Percentiles rank a stretch among this genome's conserved stretches.
Evolutionary conservation across 2,797 vertebrate species (phyloP).

Genomic region (Hephaestus fuliginosus): DNA sequence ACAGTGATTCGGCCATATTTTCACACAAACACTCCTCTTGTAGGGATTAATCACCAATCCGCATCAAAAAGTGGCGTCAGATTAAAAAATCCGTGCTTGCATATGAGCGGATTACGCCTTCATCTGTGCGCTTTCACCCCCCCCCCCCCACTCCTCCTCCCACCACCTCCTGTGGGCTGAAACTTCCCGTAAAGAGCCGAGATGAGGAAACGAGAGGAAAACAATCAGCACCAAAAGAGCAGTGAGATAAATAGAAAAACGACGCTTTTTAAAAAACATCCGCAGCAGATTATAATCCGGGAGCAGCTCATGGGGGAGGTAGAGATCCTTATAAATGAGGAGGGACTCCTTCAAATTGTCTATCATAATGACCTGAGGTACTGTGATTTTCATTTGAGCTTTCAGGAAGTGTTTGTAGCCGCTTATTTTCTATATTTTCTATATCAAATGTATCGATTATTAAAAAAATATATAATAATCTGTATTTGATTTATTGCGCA

Average conservation of each 20-base stretch:
- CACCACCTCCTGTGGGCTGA: neutral
- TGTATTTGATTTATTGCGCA: too few relatives aligned
- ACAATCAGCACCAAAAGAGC: too few relatives aligned
- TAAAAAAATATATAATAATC: too few relatives aligned
- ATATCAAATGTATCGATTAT: too few relatives aligned
- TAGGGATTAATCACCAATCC: neutral
- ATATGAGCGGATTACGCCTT: neutral
- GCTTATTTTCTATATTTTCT: too few relatives aligned
- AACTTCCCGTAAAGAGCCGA: neutral
- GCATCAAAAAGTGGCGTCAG: neutral
- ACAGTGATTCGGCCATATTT: too few relatives aligned
- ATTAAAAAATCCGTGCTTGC: too few relatives aligned
- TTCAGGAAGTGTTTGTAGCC: neutral
- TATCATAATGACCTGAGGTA: neutral
- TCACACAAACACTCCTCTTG: neutral
- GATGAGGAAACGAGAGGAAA: neutral
- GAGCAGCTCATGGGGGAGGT: neutral
- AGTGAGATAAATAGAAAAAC: too few relatives aligned
- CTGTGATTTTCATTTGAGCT: neutral
- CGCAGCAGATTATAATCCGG: neutral
- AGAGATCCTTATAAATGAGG: neutral
- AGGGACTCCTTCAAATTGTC: fast-evolving
- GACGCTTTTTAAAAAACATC: too few relatives aligned
- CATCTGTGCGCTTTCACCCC: neutral
- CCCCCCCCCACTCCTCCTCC: neutral